phyloP scores from a whole-genome alignment of 2,888 invertebrate species.

The Acholoe squamosa region DNA sequence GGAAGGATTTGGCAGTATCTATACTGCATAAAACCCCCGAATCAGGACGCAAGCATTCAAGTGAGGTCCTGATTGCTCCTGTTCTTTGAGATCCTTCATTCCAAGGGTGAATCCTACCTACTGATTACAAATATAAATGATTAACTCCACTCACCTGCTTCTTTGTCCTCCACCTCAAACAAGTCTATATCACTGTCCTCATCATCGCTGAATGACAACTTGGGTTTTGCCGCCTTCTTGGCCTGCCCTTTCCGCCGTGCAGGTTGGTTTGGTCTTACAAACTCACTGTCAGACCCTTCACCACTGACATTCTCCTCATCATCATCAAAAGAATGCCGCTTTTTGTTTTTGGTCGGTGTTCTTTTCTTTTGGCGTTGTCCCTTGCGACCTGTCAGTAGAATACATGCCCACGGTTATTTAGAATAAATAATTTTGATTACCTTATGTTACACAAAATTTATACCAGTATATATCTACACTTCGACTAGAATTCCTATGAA shows the following conservation, averaged over 20 bases:
- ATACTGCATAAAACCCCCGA: too few species aligned
- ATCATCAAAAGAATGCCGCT: neutral
- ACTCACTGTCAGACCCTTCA: neutral
- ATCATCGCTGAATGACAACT: conserved; percentile 75
- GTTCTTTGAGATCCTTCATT: too few species aligned
- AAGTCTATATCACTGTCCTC: conserved; percentile 70
- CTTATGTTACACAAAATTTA: too few species aligned
- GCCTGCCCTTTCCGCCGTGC: neutral
- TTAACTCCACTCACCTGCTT: neutral
- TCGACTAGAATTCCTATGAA: too few species aligned
- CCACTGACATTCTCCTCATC: conserved; percentile 31
- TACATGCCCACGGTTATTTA: too few species aligned
- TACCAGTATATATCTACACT: too few species aligned
- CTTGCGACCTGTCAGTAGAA: conserved; percentile 44
- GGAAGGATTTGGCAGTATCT: too few species aligned
- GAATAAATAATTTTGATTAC: too few species aligned
- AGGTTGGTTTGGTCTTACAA: neutral
- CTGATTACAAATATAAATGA: too few species aligned
- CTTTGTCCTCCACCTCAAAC: conserved; percentile 41
- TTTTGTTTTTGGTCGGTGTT: neutral
- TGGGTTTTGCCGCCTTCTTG: conserved; percentile 50
- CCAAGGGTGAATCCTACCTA: too few species aligned
- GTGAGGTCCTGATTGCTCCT: too few species aligned
- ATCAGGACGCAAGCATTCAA: too few species aligned
- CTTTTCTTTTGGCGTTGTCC: neutral